Evolutionary conservation across 2,797 vertebrate species (phyloP), one percentile per base, ranked within the genome.

Genomic region (Gymnodraco acuticeps): DNA sequence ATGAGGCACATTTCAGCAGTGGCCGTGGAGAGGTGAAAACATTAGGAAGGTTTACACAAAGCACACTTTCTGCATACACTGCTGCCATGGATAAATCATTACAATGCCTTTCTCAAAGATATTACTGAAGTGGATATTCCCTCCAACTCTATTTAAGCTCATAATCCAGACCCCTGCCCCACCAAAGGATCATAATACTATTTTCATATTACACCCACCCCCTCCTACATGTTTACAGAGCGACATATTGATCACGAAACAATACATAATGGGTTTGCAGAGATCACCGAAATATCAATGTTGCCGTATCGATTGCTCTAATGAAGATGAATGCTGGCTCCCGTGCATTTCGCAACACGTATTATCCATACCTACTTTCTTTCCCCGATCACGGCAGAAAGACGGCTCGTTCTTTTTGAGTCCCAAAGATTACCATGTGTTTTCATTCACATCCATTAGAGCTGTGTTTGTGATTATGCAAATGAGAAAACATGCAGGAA

Each of bases 401-500:
- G 33, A 52, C 51, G 17, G 16, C 68, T 59, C 20, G 63, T 71
- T 80, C 63, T 66, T 62, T 85, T 72, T 46, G 62, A 64, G 80
- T 68, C 73, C 77, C 83, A 81, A 64, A 84, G 69, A 89, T 87
- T 82, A 86, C 79, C 82, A 81, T 90, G 88, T 90, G 87, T 90
- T 92, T 88, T 88, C 90, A 92, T 89, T 92, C 91, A 80, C 64
- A 79, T 82, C 88, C 88, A 91, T 94, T 93, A 90, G 84, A 89
- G 89, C 80, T 78, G 87, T 90, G 88, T 90, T 93, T 88, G 88
- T 91, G 90, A 93, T 93, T 91, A 95, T 92, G 92, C 86, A 93
- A 94, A 94, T 94, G 85, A 93, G 91, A 78, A 84, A 92, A 92
- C 87, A 92, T 89, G 88, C 75, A 87, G 91, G 86, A 92, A 94